Evolutionary conservation across 1,140 invertebrate species (phyloP), one percentile per base, ranked within the genome.

Genomic region (Episyrphus balteatus): DNA sequence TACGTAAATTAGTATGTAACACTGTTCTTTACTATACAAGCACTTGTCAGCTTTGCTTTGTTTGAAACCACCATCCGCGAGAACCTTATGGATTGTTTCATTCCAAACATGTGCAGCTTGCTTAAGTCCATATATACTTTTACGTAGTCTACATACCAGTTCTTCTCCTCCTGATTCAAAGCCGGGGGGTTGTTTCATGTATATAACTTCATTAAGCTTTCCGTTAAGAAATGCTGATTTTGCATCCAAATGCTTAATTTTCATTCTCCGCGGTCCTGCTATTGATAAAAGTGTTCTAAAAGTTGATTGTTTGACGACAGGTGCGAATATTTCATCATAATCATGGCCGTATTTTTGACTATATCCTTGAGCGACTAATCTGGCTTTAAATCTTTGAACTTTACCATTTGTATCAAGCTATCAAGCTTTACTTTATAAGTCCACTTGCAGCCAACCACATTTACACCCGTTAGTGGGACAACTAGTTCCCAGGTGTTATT

Each of bases 401-500:
- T 54, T 40, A 15, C 45, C 38, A 31, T 51, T 26, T 3, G 8
- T 8, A 26, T 26, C 21, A 26, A 3, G 21, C 3, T 8, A 26
- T 26, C 21, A 26, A 3, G 21, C 21, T 26, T 26, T 3, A 26
- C 8, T 26, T 26, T 26, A 8, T 26, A 26, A 26, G 21, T 8
- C 21, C 21, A 26, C 21, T 26, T 26, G 8, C 31, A 15, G 30
- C 18, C 37, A 47, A 56, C 55, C 55, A 54, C 56, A 44, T 55
- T 51, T 26, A 52, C 50, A 46, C 47, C 26, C 9, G 62, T 66
- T 37, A 50, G 37, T 8, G 66, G 46, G 14, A 53, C 38, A 5
- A 60, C 59, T 12, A 72, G 44, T 7, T 48, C 44, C 69, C 66
- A 73, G 8, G 58, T 66, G 5, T 69, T 51, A 57, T 66, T 66